Evolutionary conservation across 2,797 vertebrate genomes (phyloP).

Genomic region (Pempheris klunzingeri): DNA sequence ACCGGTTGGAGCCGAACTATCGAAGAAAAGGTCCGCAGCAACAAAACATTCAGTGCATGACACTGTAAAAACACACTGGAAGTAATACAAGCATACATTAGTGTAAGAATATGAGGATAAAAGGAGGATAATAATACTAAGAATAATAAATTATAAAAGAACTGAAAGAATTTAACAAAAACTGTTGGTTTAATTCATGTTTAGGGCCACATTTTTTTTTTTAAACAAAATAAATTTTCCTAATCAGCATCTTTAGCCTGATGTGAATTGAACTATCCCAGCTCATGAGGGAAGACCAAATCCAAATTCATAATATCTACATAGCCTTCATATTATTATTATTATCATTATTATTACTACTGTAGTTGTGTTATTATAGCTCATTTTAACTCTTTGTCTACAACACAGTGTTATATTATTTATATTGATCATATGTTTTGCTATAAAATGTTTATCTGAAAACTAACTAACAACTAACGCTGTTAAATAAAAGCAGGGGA

Average conservation of each 20-base stretch:
- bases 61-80: background rate
- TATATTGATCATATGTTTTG: no score
- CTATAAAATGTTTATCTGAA: no score
- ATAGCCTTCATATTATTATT: background rate
- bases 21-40: background rate
- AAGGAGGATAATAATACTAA: background rate
- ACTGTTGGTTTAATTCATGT: background rate
- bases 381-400: no score
- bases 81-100: background rate
- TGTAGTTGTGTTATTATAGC: no score
- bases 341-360: background rate
- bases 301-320: background rate
- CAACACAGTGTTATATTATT: no score
- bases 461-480: no score
- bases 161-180: background rate
- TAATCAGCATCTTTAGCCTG: background rate
- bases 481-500: no score
- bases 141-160: no score
- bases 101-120: no score
- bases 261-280: background rate
- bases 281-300: background rate
- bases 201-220: no score
- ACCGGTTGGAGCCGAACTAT: conserved; percentile 33
- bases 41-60: background rate
- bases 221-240: no score